A percentile compares a stretch with the other conserved stretches of the same genome.
Evolutionary conservation across 1,140 invertebrate species (phyloP).

Genomic region (Luehdorfia chinensis): DNA sequence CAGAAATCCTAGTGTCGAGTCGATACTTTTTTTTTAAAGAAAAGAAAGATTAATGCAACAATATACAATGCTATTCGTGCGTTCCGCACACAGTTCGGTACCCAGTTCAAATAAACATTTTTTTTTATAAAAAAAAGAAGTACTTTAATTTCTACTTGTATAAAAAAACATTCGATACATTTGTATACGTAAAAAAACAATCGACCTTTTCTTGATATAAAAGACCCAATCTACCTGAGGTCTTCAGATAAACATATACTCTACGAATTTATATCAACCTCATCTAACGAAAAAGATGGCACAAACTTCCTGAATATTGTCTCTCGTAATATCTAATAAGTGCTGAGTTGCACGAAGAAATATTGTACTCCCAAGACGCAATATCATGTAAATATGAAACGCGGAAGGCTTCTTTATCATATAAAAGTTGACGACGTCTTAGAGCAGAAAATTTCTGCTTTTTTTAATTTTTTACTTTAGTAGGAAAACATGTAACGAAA

Average conservation of each 20-base stretch:
- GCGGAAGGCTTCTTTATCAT: background rate
- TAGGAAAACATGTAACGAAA: too few relatives aligned
- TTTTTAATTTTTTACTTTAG: too few relatives aligned
- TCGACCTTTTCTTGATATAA: background rate
- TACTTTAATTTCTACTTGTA: too few relatives aligned
- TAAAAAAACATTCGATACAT: too few relatives aligned
- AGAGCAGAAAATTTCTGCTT: background rate
- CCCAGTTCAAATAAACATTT: too few relatives aligned
- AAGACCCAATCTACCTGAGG: slow-evolving; percentile 4
- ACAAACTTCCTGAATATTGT: slow-evolving; percentile 19
- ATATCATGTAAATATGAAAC: slow-evolving; percentile 14
- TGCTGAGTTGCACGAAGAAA: slow-evolving; percentile 17
- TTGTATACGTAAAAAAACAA: background rate
- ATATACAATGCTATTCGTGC: too few relatives aligned
- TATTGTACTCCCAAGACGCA: slow-evolving; percentile 17
- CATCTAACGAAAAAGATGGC: slow-evolving; percentile 7
- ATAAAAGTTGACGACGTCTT: slow-evolving; percentile 4
- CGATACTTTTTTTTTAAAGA: too few relatives aligned
- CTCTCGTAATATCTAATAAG: slow-evolving; percentile 8
- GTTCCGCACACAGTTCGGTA: too few relatives aligned
- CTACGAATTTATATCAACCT: background rate
- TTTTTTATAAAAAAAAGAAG: too few relatives aligned
- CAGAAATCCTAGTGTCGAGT: too few relatives aligned
- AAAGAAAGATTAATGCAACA: too few relatives aligned
- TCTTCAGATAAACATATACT: background rate